Evolutionary conservation across 2,113 vertebrate species (phyloP), one percentile per base, ranked within the genome.

Genomic region (Nothocercus nigrocapillus): DNA sequence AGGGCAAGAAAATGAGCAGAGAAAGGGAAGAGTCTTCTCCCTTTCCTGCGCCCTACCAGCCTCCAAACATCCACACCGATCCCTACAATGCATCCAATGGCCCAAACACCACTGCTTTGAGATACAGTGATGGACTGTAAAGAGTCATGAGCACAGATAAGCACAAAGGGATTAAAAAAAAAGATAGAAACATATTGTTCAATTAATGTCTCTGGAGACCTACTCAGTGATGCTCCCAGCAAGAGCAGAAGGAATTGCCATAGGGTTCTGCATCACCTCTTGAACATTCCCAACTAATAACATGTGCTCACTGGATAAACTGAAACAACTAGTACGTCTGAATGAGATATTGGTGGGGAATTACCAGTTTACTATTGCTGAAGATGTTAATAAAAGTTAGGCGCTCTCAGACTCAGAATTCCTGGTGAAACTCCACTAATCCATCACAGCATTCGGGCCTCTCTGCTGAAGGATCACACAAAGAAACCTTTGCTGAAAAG

Each of bases 401-500:
- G 42, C 32, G 10, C 20, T 42, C 86, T 73, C 24, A 6, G 79
- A 95, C 36, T 13, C 69, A 5, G 10, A 59, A 81, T 59, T 79
- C 59, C 24, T 20, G 47, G n/a, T 85, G 82, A 56, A 59, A 49
- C 69, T 66, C 82, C 61, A 64, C 62, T 38, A 17, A 42, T 25
- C 54, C 88, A 59, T 36, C 69, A 38, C 22, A 20, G 81, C 54
- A 63, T 68, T 87, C 75, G 13, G 12, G 66, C 80, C 45, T 83
- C 70, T 59, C 32, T 7, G 8, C 42, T 67, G 76, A 73, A 45
- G 5, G 62, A 34, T 63, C 68, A 76, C 17, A 27, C 78, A 83
- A 97, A 94, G 78, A 78, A 78, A 51, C 53, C 38, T 64, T 78
- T 81, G 40, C 58, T 79, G 62, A 82, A 93, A 79, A 93, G 72